Percentiles rank a stretch among this genome's conserved stretches.
Evolutionary conservation across 2,113 vertebrate genomes (phyloP).

Genomic region (Syngnathus typhle): DNA sequence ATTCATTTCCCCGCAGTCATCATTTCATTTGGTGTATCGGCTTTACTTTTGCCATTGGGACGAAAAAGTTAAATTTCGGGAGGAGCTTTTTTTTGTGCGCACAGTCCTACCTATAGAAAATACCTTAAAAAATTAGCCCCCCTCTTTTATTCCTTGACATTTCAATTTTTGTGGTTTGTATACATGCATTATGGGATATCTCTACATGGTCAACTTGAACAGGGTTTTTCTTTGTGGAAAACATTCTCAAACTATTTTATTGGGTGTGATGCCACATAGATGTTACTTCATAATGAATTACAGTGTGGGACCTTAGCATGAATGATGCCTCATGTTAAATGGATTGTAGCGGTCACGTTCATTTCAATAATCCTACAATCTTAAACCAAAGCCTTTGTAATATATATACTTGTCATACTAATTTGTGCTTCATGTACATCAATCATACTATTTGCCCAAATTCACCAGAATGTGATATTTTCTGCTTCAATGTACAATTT

Average conservation of each 20-base stretch:
- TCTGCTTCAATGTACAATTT: not conserved
- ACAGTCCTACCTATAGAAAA: conserved; percentile 53
- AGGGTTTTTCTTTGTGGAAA: conserved; percentile 55
- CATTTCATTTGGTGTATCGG: conserved; percentile 38
- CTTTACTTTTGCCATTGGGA: conserved; percentile 41
- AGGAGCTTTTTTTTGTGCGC: conserved; percentile 48
- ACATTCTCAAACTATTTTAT: conserved; percentile 35
- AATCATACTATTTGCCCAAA: not conserved
- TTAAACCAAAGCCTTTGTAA: conserved; percentile 51
- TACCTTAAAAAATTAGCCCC: conserved; percentile 68
- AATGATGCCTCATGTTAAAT: conserved; percentile 56
- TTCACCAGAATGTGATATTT: not conserved
- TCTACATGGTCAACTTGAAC: conserved; percentile 40
- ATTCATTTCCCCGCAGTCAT: conserved; percentile 22
- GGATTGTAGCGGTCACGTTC: conserved; percentile 35
- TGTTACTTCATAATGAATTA: conserved; percentile 64
- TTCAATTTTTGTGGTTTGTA: conserved; percentile 45
- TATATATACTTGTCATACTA: conserved; percentile 10
- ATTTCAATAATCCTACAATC: conserved; percentile 37
- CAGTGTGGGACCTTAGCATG: conserved; percentile 41
- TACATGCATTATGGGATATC: conserved; percentile 36
- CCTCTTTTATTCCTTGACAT: conserved; percentile 24
- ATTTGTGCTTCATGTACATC: not conserved
- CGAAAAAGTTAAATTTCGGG: conserved; percentile 34
- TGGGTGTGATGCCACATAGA: conserved; percentile 32